phyloP scores from a whole-genome alignment of 2,888 invertebrate genomes.

The Phlogophora meticulosa region DNA sequence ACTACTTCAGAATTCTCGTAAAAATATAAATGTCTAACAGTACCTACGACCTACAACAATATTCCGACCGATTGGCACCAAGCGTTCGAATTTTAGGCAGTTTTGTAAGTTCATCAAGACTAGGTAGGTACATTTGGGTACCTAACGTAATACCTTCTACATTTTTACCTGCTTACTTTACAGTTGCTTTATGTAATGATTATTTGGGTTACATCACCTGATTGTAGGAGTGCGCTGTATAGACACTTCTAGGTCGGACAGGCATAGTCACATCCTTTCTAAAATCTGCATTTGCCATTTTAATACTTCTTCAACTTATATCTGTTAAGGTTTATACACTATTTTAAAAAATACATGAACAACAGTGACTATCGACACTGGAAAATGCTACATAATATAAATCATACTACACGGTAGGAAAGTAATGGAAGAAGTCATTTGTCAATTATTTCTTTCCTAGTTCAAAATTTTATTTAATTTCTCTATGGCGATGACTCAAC shows the following conservation, averaged over 20 bases:
- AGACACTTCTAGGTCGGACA: slow-evolving; percentile 93
- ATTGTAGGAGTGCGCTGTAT: slow-evolving; percentile 93
- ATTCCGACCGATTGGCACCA: too few relatives aligned
- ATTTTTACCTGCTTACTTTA: background rate
- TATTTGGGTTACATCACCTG: slow-evolving; percentile 76
- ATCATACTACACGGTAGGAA: slow-evolving; percentile 78
- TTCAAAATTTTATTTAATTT: slow-evolving; percentile 75
- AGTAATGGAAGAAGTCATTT: slow-evolving; percentile 78
- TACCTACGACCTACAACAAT: too few relatives aligned
- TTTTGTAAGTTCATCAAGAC: too few relatives aligned
- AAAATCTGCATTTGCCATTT: slow-evolving; percentile 89
- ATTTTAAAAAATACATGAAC: slow-evolving; percentile 87
- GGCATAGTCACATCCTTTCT: slow-evolving; percentile 88
- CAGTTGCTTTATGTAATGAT: background rate
- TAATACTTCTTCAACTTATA: slow-evolving; percentile 84
- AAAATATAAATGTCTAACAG: too few relatives aligned
- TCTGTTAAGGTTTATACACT: slow-evolving; percentile 81
- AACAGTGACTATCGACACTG: slow-evolving; percentile 82
- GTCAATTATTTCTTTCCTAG: slow-evolving; percentile 79
- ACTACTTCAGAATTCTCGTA: too few relatives aligned
- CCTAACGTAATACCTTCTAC: background rate
- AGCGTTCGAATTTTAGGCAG: too few relatives aligned
- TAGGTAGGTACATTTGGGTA: too few relatives aligned
- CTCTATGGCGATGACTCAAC: slow-evolving; percentile 61
- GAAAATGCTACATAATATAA: slow-evolving; percentile 88